Evolutionary conservation across 2,113 vertebrate genomes (phyloP).

Genomic region (Siniperca knerii): DNA sequence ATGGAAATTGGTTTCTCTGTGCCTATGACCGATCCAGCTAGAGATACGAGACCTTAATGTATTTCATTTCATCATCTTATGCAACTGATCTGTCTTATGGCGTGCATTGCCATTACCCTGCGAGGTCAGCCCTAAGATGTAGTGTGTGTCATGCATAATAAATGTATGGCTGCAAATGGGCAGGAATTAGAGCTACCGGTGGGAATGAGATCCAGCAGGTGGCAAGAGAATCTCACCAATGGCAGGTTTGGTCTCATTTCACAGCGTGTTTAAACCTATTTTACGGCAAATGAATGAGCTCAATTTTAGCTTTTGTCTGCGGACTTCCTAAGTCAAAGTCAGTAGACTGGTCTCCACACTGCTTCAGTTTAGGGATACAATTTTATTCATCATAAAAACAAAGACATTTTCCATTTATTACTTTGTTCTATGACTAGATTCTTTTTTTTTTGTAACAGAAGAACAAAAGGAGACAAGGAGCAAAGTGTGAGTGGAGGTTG

Average conservation of each 20-base stretch:
- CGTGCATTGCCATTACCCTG: slow-evolving; percentile 29
- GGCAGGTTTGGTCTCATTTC: slow-evolving; percentile 46
- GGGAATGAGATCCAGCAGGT: slow-evolving; percentile 65
- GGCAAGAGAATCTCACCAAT: slow-evolving; percentile 31
- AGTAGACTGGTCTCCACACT: background rate
- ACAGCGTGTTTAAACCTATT: slow-evolving; percentile 32
- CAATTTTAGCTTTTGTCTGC: slow-evolving; percentile 32
- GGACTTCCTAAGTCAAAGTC: slow-evolving; percentile 4
- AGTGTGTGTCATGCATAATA: slow-evolving; percentile 53
- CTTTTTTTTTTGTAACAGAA: background rate
- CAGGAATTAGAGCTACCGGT: slow-evolving; percentile 38
- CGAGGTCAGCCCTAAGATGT: slow-evolving; percentile 56
- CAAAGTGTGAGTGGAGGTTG: background rate
- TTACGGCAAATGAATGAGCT: slow-evolving; percentile 26
- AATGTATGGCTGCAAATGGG: slow-evolving; percentile 32
- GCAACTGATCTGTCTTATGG: slow-evolving; percentile 25
- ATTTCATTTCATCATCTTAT: slow-evolving; percentile 42
- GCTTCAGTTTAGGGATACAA: background rate
- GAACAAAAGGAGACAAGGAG: background rate
- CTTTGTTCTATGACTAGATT: background rate
- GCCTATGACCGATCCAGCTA: slow-evolving; percentile 17
- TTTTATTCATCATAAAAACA: background rate
- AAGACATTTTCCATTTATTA: background rate
- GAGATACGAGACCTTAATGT: slow-evolving; percentile 20
- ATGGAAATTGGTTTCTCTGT: slow-evolving; percentile 42